Conservation (phyloP, 2,113 vertebrate genomes). For the Terrapene triunguis region DNA sequence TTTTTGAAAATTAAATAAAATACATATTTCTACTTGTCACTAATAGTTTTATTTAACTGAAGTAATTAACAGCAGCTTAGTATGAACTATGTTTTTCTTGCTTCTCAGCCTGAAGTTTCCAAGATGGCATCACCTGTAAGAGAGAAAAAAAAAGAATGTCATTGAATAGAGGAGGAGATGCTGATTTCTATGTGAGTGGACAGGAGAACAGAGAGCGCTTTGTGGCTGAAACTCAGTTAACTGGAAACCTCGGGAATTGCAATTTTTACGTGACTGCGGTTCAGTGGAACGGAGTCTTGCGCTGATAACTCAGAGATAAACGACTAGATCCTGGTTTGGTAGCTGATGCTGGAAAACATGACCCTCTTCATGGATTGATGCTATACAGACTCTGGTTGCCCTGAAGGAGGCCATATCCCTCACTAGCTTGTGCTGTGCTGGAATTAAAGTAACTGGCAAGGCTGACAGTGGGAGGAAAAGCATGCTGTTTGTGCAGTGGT, state of each 20-base stretch:
- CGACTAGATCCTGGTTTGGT: slow-evolving; percentile 70
- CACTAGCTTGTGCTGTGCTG: slow-evolving; percentile 59
- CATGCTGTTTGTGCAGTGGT: rapidly evolving
- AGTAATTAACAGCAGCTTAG: background rate
- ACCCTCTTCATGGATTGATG: slow-evolving; percentile 70
- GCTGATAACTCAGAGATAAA: slow-evolving; percentile 59
- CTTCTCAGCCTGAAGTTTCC: background rate
- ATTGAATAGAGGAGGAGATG: slow-evolving; percentile 1
- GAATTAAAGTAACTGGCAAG: slow-evolving; percentile 42
- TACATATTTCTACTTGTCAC: background rate
- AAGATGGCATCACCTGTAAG: background rate
- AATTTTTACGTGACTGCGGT: slow-evolving; percentile 1
- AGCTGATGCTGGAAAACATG: slow-evolving; percentile 64
- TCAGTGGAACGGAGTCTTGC: slow-evolving; percentile 50
- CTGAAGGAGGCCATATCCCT: slow-evolving; percentile 52
- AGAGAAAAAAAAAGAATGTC: background rate
- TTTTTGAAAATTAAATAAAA: background rate
- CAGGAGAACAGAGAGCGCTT: slow-evolving; percentile 15
- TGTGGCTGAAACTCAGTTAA: slow-evolving; percentile 25
- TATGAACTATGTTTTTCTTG: background rate
- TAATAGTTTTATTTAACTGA: background rate
- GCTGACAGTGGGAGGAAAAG: slow-evolving; percentile 14
- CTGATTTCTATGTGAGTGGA: background rate
- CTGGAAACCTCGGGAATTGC: background rate
- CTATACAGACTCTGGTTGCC: slow-evolving; percentile 49